These are phyloP conservation scores for Epinephelus malabaricus DNA, from an alignment of 2,797 vertebrate genomes.

Conservation along the genomic window DNA sequence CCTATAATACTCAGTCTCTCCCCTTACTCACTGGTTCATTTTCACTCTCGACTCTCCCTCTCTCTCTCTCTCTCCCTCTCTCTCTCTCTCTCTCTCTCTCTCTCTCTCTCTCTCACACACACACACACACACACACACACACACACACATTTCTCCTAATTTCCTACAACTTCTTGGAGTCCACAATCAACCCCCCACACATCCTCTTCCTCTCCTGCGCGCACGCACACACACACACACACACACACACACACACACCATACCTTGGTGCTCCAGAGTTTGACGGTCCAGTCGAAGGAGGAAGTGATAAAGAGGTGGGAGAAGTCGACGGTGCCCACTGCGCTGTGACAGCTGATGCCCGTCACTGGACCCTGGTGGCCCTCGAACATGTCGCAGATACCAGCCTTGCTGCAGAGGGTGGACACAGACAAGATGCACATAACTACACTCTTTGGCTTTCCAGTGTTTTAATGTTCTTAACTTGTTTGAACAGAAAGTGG, in stretches of 20 bases:
- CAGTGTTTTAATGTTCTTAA: background rate
- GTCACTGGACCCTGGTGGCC: constrained; percentile 98
- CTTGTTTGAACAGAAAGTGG: background rate
- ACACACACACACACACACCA: background rate
- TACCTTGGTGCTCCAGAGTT: constrained; percentile 99
- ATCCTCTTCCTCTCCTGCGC: constrained; percentile 13
- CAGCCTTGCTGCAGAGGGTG: constrained; percentile 91
- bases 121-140: constrained; percentile 2
- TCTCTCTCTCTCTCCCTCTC: too few species aligned
- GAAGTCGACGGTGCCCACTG: constrained; percentile 95
- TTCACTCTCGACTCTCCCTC: background rate
- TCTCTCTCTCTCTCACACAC: background rate
- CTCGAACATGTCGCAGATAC: constrained; percentile 98
- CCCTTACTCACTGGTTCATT: constrained; percentile 8
- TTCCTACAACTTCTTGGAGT: constrained; percentile 46
- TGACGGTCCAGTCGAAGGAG: constrained; percentile 99
- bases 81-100: too few species aligned
- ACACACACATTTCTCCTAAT: constrained; percentile 1
- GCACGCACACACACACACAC: constrained; percentile 8
- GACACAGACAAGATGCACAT: background rate
- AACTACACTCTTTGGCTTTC: background rate
- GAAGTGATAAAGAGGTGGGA: constrained; percentile 98
- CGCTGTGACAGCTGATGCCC: constrained; percentile 96
- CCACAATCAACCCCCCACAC: constrained; percentile 73
- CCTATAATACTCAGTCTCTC: constrained; percentile 35